Evolutionary conservation across 1,140 invertebrate genomes (phyloP).

Genomic region (Ceratitis capitata): DNA sequence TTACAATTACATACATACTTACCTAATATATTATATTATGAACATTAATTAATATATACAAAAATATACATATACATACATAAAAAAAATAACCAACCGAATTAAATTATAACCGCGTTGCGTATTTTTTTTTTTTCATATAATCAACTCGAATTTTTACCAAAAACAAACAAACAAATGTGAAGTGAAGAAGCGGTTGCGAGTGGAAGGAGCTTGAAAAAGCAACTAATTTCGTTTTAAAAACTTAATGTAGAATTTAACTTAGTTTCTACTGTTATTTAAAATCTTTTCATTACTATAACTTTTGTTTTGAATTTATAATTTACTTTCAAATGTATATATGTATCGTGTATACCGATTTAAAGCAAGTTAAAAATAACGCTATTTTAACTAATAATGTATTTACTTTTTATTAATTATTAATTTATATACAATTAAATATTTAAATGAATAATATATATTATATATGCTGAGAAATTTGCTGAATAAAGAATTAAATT

Average conservation of each 20-base stretch:
- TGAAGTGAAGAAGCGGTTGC: neutral
- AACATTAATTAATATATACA: neutral
- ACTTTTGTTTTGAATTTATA: neutral
- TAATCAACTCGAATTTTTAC: slow-evolving; percentile 27
- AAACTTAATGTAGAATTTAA: neutral
- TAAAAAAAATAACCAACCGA: neutral
- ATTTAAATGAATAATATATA: slow-evolving; percentile 23
- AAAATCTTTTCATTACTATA: neutral
- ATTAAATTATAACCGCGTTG: neutral
- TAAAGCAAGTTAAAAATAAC: too few relatives aligned
- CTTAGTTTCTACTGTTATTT: neutral
- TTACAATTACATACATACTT: neutral
- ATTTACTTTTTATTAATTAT: slow-evolving; percentile 35
- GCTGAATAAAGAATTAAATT: slow-evolving; percentile 34
- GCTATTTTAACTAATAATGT: slow-evolving; percentile 22
- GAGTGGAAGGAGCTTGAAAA: neutral
- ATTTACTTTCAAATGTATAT: neutral
- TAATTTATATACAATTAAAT: neutral
- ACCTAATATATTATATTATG: neutral
- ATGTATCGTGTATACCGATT: neutral
- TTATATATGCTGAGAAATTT: too few relatives aligned
- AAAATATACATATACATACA: neutral
- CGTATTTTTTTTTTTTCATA: neutral
- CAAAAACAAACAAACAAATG: neutral
- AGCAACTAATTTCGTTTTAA: neutral